Base-by-base conservation (phyloP, 1,140 invertebrate species). In the Drusus annulatus region DNA sequence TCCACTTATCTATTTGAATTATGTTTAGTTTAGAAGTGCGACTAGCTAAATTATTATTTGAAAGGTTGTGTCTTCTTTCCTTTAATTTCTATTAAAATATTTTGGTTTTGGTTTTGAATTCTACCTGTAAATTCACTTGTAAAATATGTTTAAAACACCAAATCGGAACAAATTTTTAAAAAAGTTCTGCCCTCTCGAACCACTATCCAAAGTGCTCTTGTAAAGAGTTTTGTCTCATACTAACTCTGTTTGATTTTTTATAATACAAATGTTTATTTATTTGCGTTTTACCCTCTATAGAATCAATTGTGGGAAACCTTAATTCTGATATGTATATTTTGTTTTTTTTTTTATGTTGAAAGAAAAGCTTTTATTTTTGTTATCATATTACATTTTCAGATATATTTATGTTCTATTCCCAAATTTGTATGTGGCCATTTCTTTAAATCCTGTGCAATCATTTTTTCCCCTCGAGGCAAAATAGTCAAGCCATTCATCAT, bases 321-420 rank as follows among this genome's bases (percentile, higher is more conserved):
- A n/a, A n/a, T n/a, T n/a, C n/a, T n/a, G n/a, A n/a, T n/a, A n/a
- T n/a, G n/a, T n/a, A n/a, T n/a, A n/a, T n/a, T n/a, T n/a, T n/a
- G n/a, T 36, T 4, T 36, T 45, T 8, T 45, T 13, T 45, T 45
- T 45, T 45, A 45, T 45, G 7, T 45, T 45, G 7, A 45, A 45
- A 45, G 10, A 45, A 45, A 45, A 45, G 8, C 10, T 45, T 45
- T 45, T 65, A 65, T 36, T 65, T 65, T 65, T 65, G 62, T 65
- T 65, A 28, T 65, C 8, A 45, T 45, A 65, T 65, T 65, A 65
- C n/a, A n/a, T n/a, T n/a, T 25, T 65, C 62, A 65, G 23, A 28
- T 65, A 31, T 28, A 28, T 65, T 65, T 65, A 65, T 65, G 8
- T 65, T 65, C 16, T 31, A 28, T 31, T 15, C 62, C 6, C n/a